Conservation (phyloP, 2,113 vertebrate genomes). For the Menura novaehollandiae region DNA sequence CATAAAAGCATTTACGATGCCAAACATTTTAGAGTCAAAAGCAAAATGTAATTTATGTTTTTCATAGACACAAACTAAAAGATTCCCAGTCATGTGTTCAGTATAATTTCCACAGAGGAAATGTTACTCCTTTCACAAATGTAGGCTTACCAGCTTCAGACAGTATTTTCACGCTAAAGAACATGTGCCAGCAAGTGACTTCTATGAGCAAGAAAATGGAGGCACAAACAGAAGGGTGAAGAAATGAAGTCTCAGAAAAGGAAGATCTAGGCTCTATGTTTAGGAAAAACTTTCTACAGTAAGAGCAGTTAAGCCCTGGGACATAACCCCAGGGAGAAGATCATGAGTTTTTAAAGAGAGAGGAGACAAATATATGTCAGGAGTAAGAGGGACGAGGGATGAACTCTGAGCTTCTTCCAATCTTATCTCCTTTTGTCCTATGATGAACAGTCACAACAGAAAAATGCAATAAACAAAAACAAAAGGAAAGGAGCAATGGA, state of each 20-base stretch:
- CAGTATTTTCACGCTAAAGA: neutral
- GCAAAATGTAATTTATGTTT: neutral
- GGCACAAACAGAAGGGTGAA: neutral
- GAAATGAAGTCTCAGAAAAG: neutral
- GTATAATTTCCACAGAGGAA: neutral
- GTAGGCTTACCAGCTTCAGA: neutral
- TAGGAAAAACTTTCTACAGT: neutral
- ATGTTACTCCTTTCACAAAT: neutral
- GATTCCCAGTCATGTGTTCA: neutral
- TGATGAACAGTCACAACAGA: neutral
- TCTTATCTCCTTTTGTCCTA: neutral
- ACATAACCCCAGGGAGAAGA: neutral
- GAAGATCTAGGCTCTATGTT: neutral
- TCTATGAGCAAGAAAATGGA: neutral
- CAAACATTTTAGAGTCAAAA: neutral
- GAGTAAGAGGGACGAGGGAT: neutral
- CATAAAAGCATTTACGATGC: neutral
- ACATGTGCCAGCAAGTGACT: fast-evolving
- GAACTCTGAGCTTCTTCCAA: neutral
- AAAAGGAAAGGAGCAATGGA: neutral
- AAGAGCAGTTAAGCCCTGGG: neutral
- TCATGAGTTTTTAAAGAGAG: neutral
- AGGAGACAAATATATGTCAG: neutral
- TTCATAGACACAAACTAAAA: neutral
- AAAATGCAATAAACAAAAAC: slow-evolving; percentile 34